phyloP scores from a whole-genome alignment of 2,797 vertebrate species.

The Hapalemur alaotrensis region DNA sequence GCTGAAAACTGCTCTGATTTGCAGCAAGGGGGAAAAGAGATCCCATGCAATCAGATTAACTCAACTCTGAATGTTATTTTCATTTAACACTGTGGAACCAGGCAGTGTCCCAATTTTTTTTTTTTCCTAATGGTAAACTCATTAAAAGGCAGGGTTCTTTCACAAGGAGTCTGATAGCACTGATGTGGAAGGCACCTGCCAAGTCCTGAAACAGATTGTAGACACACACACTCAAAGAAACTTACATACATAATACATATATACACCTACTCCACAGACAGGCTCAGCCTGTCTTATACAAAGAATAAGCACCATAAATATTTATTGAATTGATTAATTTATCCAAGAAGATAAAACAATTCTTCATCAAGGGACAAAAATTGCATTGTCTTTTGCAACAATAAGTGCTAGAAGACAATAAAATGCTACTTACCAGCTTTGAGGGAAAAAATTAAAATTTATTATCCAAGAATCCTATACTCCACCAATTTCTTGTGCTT shows the following conservation, averaged over 20 bases:
- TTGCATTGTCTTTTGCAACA: not conserved
- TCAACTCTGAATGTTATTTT: slow-evolving; percentile 80
- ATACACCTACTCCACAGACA: not conserved
- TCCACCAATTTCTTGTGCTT: not conserved
- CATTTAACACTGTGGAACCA: slow-evolving; percentile 72
- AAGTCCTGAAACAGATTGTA: slow-evolving; percentile 2
- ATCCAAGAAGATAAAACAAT: slow-evolving; percentile 23
- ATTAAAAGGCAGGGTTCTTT: slow-evolving; percentile 52
- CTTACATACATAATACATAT: not conserved
- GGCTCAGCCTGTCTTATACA: not conserved
- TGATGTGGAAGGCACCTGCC: not conserved
- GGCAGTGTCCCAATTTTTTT: slow-evolving; percentile 70
- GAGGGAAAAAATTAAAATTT: not conserved
- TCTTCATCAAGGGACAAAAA: slow-evolving; percentile 7
- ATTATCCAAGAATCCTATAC: not conserved
- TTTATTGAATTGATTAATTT: slow-evolving; percentile 5
- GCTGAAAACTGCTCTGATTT: slow-evolving; percentile 86
- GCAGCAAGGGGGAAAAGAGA: slow-evolving; percentile 81
- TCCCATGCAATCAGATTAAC: slow-evolving; percentile 81
- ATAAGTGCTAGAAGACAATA: not conserved
- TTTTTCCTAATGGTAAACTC: slow-evolving; percentile 73
- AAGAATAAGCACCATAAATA: not conserved
- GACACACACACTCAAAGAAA: not conserved
- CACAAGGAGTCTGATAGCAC: not conserved
- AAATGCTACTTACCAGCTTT: slow-evolving; percentile 35